Percentiles rank a stretch among this genome's conserved stretches.
These are phyloP conservation scores for Bubo blakistoni DNA, from an alignment of 2,113 vertebrate genomes.

Conservation along the genomic window DNA sequence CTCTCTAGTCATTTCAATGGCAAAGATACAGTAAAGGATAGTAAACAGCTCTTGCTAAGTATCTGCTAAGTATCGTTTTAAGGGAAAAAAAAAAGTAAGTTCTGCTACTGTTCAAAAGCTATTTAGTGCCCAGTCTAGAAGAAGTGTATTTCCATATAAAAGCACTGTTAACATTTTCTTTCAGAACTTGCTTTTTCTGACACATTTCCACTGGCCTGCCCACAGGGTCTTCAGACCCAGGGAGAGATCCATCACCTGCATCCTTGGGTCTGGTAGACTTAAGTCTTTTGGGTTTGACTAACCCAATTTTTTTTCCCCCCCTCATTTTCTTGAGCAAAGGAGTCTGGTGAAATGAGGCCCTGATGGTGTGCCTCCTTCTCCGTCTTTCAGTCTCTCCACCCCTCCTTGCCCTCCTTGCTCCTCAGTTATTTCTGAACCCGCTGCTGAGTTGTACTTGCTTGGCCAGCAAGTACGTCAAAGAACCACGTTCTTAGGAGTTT, in stretches of 20 bases:
- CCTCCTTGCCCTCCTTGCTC: neutral
- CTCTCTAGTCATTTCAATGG: neutral
- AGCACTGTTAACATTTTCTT: neutral
- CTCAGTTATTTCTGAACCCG: neutral
- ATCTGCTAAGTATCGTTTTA: neutral
- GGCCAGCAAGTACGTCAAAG: neutral
- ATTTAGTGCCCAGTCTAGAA: neutral
- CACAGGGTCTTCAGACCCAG: neutral
- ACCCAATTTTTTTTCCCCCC: neutral
- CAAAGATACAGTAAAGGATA: neutral
- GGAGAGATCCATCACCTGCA: neutral
- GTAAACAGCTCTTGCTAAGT: neutral
- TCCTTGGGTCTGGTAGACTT: neutral
- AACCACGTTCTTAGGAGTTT: neutral
- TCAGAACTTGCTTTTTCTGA: neutral
- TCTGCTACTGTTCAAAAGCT: neutral
- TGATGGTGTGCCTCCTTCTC: neutral
- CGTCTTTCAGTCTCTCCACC: neutral
- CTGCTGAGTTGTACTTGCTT: accelerated
- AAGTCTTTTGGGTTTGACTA: neutral
- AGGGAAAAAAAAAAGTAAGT: neutral
- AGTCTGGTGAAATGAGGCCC: neutral
- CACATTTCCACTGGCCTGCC: neutral
- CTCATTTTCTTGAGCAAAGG: neutral
- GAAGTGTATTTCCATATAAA: neutral